Conservation (phyloP, 2,113 vertebrate genomes). For the Oriolus oriolus region DNA sequence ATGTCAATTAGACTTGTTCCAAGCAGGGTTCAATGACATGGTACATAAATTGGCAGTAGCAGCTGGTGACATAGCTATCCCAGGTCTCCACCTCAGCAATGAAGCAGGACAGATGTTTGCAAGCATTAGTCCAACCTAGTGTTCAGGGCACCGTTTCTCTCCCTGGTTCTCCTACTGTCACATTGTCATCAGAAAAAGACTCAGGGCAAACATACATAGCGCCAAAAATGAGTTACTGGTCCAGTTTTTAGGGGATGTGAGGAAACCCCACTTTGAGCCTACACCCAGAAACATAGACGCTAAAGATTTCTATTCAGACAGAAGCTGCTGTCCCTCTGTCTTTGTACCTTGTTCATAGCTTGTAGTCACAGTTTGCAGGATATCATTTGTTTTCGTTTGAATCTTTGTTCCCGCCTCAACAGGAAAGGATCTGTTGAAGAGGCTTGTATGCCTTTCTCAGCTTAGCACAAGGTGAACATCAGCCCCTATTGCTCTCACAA, state of each 20-base stretch:
- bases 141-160: neutral
- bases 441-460: neutral
- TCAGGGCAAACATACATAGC: neutral
- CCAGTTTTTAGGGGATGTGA: neutral
- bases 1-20: neutral
- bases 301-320: neutral
- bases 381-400: neutral
- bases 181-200: neutral
- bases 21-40: neutral
- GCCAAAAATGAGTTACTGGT: neutral
- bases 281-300: neutral
- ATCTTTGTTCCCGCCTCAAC: neutral
- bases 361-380: neutral
- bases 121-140: neutral
- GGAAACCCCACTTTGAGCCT: neutral
- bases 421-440: neutral
- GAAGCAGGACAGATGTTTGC: neutral
- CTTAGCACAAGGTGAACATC: neutral
- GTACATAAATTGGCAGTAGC: neutral
- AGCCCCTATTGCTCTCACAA: neutral
- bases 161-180: neutral
- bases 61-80: neutral
- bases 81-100: neutral
- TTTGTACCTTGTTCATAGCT: neutral
- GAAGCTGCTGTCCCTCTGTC: neutral